Evolutionary conservation across 2,888 invertebrate species (phyloP), one percentile per base, ranked within the genome.

Genomic region (Dendrolimus pini): DNA sequence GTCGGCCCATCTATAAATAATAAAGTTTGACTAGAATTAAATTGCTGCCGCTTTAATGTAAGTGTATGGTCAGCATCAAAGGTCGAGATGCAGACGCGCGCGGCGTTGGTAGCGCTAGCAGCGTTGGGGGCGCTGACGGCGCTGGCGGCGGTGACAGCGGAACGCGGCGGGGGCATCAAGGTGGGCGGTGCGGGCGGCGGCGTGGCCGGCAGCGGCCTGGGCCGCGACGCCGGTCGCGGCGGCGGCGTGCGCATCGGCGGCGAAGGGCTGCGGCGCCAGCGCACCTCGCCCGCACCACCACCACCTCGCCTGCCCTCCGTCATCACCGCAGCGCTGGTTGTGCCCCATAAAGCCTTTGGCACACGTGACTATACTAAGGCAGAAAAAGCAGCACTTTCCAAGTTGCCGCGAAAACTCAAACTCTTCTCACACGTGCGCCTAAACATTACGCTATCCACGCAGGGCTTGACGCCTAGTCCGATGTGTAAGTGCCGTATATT

Each of bases 301-400:
- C 82, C 84, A 53, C 89, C 89, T 7, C 86, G 89, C 56, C 79
- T 80, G 52, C 90, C 89, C 59, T 87, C 93, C 55, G 89, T 93
- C 74, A 87, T 90, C 75, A 87, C 88, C 78, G 93, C 95, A 67
- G 96, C 95, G 54, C 92, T 96, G 78, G 93, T 96, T 65, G 93
- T 96, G 69, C 96, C 96, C 9, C 93, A 95, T 77, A 95, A 95
- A 75, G 93, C 93, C 65, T 96, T 96, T 79, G 94, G 94, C 65
- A 92, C 93, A 61, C 91, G 95, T 60, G 95, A 94, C 75, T 95
- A 95, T 81, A 93, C 92, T 59, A 94, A 93, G 75, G 94, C 95
- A 59, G 93, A 94, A 62, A 93, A 93, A 62, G 92, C 92, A 57
- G 94, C 95, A 53, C 93, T 95, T 69, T 89, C 92, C 62, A 92